Conservation (phyloP, 2,888 invertebrate species). For the Drosophila monieri region DNA sequence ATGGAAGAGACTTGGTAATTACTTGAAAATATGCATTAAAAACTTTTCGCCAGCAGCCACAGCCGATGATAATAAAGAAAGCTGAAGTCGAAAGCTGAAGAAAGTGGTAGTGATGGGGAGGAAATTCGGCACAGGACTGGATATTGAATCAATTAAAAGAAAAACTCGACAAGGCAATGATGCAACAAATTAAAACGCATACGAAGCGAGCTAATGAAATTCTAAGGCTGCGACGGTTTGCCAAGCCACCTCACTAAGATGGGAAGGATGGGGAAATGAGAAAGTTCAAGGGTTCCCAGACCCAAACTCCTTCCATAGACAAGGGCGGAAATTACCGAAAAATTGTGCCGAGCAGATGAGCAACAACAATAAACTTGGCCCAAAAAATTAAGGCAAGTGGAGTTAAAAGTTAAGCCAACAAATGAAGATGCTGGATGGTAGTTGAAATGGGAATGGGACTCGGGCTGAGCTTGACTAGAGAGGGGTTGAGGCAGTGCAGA, state of each 20-base stretch:
- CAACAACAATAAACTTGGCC: slow-evolving; percentile 62
- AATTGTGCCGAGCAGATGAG: slow-evolving; percentile 61
- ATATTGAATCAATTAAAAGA: slow-evolving; percentile 63
- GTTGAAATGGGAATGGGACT: slow-evolving; percentile 7
- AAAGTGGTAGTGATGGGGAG: not conserved
- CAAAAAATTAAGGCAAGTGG: slow-evolving; percentile 71
- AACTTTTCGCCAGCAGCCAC: slow-evolving; percentile 42
- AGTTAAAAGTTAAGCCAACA: slow-evolving; percentile 76
- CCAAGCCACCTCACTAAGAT: slow-evolving; percentile 2
- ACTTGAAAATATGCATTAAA: slow-evolving; percentile 60
- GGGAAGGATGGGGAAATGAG: not conserved
- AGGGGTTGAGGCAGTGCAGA: slow-evolving; percentile 21
- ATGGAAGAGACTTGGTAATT: slow-evolving; percentile 48
- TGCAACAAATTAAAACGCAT: slow-evolving; percentile 72
- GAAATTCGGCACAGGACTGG: slow-evolving; percentile 30
- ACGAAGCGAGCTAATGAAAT: slow-evolving; percentile 63
- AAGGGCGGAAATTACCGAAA: slow-evolving; percentile 67
- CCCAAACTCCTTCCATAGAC: slow-evolving; percentile 30
- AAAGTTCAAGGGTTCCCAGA: slow-evolving; percentile 1
- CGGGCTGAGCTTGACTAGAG: slow-evolving; percentile 5
- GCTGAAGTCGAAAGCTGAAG: not conserved
- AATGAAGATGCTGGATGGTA: slow-evolving; percentile 58
- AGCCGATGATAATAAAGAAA: slow-evolving; percentile 23
- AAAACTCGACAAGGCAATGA: slow-evolving; percentile 64
- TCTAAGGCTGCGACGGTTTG: slow-evolving; percentile 40